Conservation (phyloP, 2,888 invertebrate genomes). For the Nomada fucata region DNA sequence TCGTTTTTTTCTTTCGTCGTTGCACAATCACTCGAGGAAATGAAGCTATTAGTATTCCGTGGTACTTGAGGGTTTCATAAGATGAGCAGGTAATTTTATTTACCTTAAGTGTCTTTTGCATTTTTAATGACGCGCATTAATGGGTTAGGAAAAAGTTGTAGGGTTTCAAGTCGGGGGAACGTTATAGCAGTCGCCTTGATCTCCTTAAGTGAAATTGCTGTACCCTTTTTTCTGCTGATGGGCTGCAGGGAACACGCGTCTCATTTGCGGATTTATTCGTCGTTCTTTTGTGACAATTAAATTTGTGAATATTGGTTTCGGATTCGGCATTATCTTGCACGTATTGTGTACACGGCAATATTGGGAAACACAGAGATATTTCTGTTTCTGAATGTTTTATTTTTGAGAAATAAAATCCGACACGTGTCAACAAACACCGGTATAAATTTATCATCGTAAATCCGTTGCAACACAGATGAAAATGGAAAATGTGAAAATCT, state of each 20-base stretch:
- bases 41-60: slow-evolving; percentile 11
- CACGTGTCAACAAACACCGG: too few relatives aligned
- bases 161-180: background rate
- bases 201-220: slow-evolving; percentile 20
- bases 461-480: too few relatives aligned
- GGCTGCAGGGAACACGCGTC: background rate
- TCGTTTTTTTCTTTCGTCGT: background rate
- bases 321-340: too few relatives aligned
- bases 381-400: too few relatives aligned
- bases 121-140: slow-evolving; percentile 20
- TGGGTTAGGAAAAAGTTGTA: slow-evolving; percentile 22
- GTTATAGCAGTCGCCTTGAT: slow-evolving; percentile 7
- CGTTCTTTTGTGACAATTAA: background rate
- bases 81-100: slow-evolving; percentile 22
- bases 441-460: too few relatives aligned
- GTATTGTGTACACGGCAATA: too few relatives aligned
- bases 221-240: background rate
- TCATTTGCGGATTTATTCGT: slow-evolving; percentile 6
- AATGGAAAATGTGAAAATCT: too few relatives aligned
- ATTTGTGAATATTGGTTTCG: background rate
- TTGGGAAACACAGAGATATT: too few relatives aligned
- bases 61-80: slow-evolving; percentile 3
- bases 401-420: too few relatives aligned
- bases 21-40: background rate
- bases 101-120: slow-evolving; percentile 18